These are phyloP conservation scores for Caretta caretta DNA, from an alignment of 2,113 vertebrate genomes.

Conservation along the genomic window DNA sequence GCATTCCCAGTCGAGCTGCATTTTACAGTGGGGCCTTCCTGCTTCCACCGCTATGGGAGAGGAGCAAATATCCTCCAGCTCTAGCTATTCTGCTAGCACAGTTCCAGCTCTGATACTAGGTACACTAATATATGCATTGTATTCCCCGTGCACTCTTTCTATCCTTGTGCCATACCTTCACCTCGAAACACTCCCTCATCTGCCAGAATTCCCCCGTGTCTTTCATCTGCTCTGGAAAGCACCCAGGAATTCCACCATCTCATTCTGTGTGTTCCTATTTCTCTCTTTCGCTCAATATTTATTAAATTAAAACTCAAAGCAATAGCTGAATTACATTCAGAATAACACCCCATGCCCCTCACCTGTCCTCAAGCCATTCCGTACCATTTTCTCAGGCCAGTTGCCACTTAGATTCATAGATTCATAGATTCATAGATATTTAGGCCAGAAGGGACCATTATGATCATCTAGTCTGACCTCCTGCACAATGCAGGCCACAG, in stretches of 20 bases:
- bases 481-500: too few relatives aligned
- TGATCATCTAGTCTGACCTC: too few relatives aligned
- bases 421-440: too few relatives aligned
- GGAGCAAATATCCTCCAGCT: background rate
- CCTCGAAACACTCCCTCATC: background rate
- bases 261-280: background rate
- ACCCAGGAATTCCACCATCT: background rate
- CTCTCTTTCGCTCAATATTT: background rate
- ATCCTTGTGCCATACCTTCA: background rate
- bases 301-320: background rate
- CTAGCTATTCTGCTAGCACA: background rate
- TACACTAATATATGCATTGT: background rate
- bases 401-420: too few relatives aligned
- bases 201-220: conserved; percentile 2
- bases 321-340: background rate
- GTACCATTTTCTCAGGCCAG: background rate
- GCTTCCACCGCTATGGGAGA: background rate
- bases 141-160: background rate
- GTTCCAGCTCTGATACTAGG: background rate
- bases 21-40: background rate
- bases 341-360: background rate
- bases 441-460: too few relatives aligned
- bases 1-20: background rate
- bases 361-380: background rate
- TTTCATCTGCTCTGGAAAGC: conserved; percentile 13